Percentiles rank a stretch among this genome's conserved stretches.
Conservation (phyloP, 1,140 invertebrate genomes). For the Drosophila orena region DNA sequence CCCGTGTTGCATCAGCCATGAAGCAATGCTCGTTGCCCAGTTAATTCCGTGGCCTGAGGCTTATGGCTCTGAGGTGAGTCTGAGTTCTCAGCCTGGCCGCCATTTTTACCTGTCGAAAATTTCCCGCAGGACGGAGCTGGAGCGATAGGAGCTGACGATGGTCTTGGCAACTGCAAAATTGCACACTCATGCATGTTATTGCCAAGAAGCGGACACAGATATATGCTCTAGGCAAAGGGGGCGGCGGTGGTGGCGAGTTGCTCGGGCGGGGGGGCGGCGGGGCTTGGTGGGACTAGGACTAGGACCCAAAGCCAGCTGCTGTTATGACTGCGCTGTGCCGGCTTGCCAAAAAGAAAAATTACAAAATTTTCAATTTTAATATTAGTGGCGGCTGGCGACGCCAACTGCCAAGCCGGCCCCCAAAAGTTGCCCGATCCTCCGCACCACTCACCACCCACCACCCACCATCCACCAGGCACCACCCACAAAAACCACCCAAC, state of each 20-base stretch:
- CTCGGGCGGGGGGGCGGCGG: neutral
- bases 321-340: constrained; percentile 79
- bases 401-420: constrained; percentile 61
- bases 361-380: constrained; percentile 84
- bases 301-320: constrained; percentile 49
- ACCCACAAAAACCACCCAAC: constrained; percentile 6
- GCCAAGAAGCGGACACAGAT: constrained; percentile 78
- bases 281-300: neutral
- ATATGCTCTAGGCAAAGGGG: constrained; percentile 35
- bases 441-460: neutral
- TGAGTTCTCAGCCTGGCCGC: constrained; percentile 37
- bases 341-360: constrained; percentile 83
- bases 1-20: constrained; percentile 59
- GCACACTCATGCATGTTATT: constrained; percentile 83
- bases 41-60: constrained; percentile 42
- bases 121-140: constrained; percentile 71
- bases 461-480: neutral
- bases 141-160: constrained; percentile 51
- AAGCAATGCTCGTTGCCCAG: constrained; percentile 40
- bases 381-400: constrained; percentile 79
- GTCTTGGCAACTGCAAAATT: constrained; percentile 79
- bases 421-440: constrained; percentile 5
- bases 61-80: constrained; percentile 25
- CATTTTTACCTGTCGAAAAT: constrained; percentile 83
- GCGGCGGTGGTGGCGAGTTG: neutral